A percentile compares a stretch with the other conserved stretches of the same genome.
Conservation (phyloP, 1,140 invertebrate genomes). For the Neodiprion fabricii region DNA sequence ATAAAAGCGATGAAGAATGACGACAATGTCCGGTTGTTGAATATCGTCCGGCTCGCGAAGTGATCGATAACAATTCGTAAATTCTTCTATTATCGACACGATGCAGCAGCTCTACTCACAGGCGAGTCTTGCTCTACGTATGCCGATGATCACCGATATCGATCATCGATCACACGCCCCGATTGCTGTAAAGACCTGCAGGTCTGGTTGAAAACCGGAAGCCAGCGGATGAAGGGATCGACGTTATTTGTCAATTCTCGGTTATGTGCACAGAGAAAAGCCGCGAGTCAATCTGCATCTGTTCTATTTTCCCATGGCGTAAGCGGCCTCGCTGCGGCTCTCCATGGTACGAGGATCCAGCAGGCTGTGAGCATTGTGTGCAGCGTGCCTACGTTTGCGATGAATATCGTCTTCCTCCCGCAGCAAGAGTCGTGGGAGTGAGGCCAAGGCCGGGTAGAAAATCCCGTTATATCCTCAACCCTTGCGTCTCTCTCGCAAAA, state of each 20-base stretch:
- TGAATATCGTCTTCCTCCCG: slow-evolving; percentile 23
- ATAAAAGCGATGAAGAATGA: slow-evolving; percentile 28
- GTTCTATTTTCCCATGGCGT: not conserved
- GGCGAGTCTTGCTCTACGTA: not conserved
- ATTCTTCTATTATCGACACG: not conserved
- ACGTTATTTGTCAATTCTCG: not conserved
- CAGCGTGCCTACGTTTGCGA: slow-evolving; percentile 8
- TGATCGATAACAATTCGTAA: too few species aligned
- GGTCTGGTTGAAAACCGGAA: not conserved
- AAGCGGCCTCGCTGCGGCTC: not conserved
- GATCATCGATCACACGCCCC: not conserved
- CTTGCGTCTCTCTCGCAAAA: slow-evolving; percentile 24
- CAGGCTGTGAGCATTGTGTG: not conserved
- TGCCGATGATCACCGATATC: not conserved
- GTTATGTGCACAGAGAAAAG: not conserved
- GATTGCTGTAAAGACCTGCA: not conserved
- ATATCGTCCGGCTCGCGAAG: slow-evolving; percentile 29
- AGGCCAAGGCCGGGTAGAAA: slow-evolving; percentile 16
- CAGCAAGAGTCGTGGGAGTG: slow-evolving; percentile 34
- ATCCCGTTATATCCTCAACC: slow-evolving; percentile 42
- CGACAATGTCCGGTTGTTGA: slow-evolving; percentile 42
- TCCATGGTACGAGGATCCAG: not conserved
- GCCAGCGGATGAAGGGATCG: not conserved
- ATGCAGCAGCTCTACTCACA: slow-evolving; percentile 21
- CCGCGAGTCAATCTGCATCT: slow-evolving; percentile 2